These are phyloP conservation scores for Cephalopterus ornatus DNA, from an alignment of 2,113 vertebrate genomes.

Conservation along the genomic window DNA sequence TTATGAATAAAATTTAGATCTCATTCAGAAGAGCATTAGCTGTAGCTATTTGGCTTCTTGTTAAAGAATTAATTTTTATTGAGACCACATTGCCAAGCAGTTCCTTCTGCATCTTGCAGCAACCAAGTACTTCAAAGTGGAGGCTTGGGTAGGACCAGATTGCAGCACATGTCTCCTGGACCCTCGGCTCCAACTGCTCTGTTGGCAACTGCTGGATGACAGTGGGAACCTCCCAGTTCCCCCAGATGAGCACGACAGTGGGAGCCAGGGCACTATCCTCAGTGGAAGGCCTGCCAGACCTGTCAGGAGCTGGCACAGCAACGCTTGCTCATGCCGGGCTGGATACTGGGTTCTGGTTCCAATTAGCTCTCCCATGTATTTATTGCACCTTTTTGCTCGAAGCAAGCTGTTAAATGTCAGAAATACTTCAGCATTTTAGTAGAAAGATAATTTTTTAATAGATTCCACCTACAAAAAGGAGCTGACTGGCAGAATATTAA, in stretches of 20 bases:
- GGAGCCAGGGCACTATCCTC: not conserved
- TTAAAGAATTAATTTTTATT: conserved; percentile 65
- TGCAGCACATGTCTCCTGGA: accelerated
- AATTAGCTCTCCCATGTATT: conserved; percentile 51
- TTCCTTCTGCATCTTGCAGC: not conserved
- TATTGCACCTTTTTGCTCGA: conserved; percentile 42
- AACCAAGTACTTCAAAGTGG: not conserved
- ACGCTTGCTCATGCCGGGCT: not conserved
- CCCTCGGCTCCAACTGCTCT: accelerated
- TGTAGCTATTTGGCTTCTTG: conserved; percentile 54
- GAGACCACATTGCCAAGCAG: conserved; percentile 9
- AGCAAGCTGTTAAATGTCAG: conserved; percentile 64
- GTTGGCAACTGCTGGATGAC: not conserved
- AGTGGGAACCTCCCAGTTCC: not conserved
- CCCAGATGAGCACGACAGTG: conserved; percentile 1
- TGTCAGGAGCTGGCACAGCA: not conserved
- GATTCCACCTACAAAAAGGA: conserved; percentile 61
- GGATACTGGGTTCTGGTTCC: conserved; percentile 12
- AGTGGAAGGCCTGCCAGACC: conserved; percentile 24
- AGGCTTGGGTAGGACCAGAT: not conserved
- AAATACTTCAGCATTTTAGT: conserved; percentile 58
- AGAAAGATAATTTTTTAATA: conserved; percentile 62
- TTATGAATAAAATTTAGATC: conserved; percentile 65
- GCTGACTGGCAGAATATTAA: conserved; percentile 54
- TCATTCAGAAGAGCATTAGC: conserved; percentile 64